phyloP scores from a whole-genome alignment of 1,140 invertebrate species.

The Trichonephila inaurata region DNA sequence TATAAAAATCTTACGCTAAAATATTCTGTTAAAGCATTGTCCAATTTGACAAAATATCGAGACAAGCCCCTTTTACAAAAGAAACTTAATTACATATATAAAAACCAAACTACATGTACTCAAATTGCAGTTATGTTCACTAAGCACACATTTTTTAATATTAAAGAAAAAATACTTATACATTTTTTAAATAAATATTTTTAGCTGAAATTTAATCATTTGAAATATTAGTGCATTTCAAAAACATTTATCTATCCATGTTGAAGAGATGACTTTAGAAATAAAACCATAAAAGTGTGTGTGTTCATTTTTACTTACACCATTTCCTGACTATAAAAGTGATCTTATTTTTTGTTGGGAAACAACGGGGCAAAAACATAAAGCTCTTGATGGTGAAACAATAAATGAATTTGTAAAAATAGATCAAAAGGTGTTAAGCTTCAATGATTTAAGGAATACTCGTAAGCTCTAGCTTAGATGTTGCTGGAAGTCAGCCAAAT shows the following conservation, averaged over 20 bases:
- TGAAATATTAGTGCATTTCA: not conserved
- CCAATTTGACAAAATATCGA: no score
- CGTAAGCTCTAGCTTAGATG: not conserved
- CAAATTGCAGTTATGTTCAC: no score
- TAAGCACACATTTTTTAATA: no score
- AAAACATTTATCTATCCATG: not conserved
- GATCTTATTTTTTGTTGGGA: not conserved
- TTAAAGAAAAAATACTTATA: no score
- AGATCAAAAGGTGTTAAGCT: conserved; percentile 23
- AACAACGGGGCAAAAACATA: not conserved
- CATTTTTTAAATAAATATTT: not conserved
- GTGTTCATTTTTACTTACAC: conserved; percentile 31
- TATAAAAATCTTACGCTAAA: no score
- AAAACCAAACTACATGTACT: no score
- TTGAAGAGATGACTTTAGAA: not conserved
- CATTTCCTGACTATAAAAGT: not conserved
- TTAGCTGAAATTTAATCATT: not conserved
- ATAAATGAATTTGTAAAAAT: conserved; percentile 19
- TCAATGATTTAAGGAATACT: not conserved
- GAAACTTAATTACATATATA: not conserved
- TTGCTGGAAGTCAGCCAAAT: not conserved
- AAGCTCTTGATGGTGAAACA: not conserved
- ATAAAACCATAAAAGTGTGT: conserved; percentile 10
- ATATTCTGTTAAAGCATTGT: no score
- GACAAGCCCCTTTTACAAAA: not conserved